These are phyloP conservation scores for Distichodus sexfasciatus DNA, from an alignment of 2,797 vertebrate species.

Conservation along the genomic window DNA sequence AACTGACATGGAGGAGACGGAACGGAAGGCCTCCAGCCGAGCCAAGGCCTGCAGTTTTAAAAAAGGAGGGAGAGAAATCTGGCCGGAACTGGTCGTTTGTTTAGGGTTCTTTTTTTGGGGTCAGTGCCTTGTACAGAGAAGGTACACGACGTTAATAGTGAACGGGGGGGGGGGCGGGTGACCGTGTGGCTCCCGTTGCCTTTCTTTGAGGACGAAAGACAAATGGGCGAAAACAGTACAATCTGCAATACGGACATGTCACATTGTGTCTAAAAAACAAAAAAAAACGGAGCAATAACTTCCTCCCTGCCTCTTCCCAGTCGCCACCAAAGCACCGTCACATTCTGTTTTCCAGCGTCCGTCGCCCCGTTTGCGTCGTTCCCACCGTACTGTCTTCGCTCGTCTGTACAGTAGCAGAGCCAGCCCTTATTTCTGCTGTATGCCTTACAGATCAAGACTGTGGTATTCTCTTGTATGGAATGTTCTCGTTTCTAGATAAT, in stretches of 20 bases:
- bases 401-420: slow-evolving; percentile 38
- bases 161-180: too few species aligned
- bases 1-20: too few species aligned
- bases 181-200: too few species aligned
- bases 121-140: slow-evolving; percentile 58
- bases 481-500: slow-evolving; percentile 34
- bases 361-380: slow-evolving; percentile 25
- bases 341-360: slow-evolving; percentile 17
- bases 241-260: slow-evolving; percentile 53
- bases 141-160: slow-evolving; percentile 46
- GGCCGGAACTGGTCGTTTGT: slow-evolving; percentile 18
- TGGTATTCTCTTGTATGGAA: slow-evolving; percentile 33
- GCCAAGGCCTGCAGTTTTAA: not conserved
- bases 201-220: too few species aligned
- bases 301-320: slow-evolving; percentile 47
- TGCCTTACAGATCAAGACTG: slow-evolving; percentile 40
- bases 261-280: not conserved
- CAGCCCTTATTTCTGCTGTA: slow-evolving; percentile 37
- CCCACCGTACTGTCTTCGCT: slow-evolving; percentile 2
- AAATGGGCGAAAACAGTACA: slow-evolving; percentile 28
- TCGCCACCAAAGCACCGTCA: slow-evolving; percentile 55
- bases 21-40: slow-evolving; percentile 14
- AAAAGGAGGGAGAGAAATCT: slow-evolving; percentile 1
- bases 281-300: slow-evolving; percentile 58
- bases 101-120: slow-evolving; percentile 24